Conservation (phyloP, 2,888 invertebrate species). For the Ophion obscuratus region DNA sequence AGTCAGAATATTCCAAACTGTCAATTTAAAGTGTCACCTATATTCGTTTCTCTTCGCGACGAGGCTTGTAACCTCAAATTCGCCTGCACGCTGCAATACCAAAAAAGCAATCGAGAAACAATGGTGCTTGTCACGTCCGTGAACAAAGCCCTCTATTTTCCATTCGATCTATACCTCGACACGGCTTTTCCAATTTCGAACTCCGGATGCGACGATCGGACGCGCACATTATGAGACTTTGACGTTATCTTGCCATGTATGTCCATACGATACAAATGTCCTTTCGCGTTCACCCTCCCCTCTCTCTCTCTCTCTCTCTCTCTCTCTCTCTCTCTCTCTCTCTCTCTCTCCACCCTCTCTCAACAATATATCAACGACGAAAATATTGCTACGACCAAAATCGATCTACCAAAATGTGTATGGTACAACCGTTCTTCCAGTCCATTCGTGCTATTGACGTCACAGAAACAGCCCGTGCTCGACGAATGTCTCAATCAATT, state of each 20-base stretch:
- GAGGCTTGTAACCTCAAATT: neutral
- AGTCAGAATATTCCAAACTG: no score
- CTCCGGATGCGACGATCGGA: slow-evolving; percentile 63
- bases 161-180: slow-evolving; percentile 31
- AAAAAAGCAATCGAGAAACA: slow-evolving; percentile 48
- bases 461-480: no score
- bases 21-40: no score
- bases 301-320: neutral
- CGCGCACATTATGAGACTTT: slow-evolving; percentile 56
- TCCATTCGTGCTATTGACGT: no score
- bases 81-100: slow-evolving; percentile 12
- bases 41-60: no score
- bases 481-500: no score
- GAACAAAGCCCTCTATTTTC: slow-evolving; percentile 52
- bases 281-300: slow-evolving; percentile 14
- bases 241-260: slow-evolving; percentile 60
- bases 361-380: slow-evolving; percentile 1
- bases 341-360: neutral
- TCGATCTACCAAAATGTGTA: no score
- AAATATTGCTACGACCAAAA: no score
- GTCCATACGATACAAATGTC: slow-evolving; percentile 22
- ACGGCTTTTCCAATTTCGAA: slow-evolving; percentile 46
- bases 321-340: neutral
- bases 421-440: no score
- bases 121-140: slow-evolving; percentile 22